Evolutionary conservation across 2,888 invertebrate species (phyloP).

Genomic region (Nemotelus nigrinus): DNA sequence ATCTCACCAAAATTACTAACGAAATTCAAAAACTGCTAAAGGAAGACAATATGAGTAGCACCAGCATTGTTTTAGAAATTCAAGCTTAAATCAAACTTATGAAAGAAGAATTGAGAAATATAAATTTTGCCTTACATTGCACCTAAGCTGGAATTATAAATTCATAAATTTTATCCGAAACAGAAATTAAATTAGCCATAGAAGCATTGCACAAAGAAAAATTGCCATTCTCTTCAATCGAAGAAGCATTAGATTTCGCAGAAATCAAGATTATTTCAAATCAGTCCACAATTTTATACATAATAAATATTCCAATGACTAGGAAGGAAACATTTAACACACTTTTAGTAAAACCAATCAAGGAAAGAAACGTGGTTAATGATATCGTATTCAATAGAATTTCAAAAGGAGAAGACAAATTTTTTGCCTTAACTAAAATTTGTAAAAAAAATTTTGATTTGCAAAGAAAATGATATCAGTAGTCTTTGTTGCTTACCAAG

Average conservation of each 20-base stretch:
- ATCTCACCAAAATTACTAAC: conserved; percentile 3
- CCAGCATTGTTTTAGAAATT: conserved; percentile 36
- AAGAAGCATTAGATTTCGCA: conserved; percentile 51
- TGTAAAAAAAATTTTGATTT: no score
- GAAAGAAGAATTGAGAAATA: no score
- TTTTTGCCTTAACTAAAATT: no score
- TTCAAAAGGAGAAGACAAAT: no score
- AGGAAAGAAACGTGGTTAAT: no score
- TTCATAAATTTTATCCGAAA: conserved; percentile 48
- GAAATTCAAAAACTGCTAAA: conserved; percentile 6
- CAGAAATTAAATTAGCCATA: conserved; percentile 47
- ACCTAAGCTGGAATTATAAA: conserved; percentile 7
- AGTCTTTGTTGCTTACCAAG: no score
- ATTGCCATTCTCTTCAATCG: conserved; percentile 48
- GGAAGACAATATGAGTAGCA: background rate
- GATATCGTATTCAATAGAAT: no score
- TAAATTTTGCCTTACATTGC: background rate
- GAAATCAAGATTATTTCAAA: conserved; percentile 1
- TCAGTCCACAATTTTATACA: background rate
- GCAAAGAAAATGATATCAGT: no score
- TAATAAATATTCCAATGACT: conserved; percentile 16
- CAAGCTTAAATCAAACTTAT: background rate
- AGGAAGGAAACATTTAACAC: background rate
- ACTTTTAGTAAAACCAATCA: conserved; percentile 1
- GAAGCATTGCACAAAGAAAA: conserved; percentile 47